phyloP scores from a whole-genome alignment of 23 tunicate genomes.

The Oikopleura albicans region DNA sequence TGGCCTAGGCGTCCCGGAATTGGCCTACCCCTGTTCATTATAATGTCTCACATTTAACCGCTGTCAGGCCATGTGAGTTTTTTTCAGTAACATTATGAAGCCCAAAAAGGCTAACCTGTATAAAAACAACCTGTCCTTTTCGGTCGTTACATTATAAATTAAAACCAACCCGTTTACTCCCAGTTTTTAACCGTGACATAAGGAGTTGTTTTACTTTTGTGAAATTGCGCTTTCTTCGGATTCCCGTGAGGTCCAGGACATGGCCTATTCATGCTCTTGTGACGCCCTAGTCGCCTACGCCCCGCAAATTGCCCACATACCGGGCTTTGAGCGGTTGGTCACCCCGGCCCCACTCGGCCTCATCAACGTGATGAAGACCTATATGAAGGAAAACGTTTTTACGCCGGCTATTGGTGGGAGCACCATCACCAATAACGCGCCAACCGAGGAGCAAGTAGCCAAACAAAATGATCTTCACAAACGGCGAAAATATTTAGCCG shows the following conservation, averaged over 20 bases:
- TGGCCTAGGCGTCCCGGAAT: no score
- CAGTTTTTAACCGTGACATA: no score
- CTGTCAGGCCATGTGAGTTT: no score
- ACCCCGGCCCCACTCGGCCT: not conserved
- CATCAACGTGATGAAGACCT: not conserved
- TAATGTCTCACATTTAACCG: no score
- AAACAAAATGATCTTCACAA: slow-evolving; percentile 67
- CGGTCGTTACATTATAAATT: no score
- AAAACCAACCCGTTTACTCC: no score
- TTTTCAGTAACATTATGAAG: no score
- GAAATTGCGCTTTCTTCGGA: not conserved
- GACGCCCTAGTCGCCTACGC: slow-evolving; percentile 57
- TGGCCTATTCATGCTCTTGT: slow-evolving; percentile 49
- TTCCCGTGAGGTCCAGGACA: slow-evolving; percentile 48
- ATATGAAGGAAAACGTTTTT: not conserved
- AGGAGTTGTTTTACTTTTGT: not conserved
- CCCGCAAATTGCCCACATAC: slow-evolving; percentile 48
- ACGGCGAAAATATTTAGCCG: slow-evolving; percentile 54
- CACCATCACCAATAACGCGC: not conserved
- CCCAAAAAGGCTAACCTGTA: no score
- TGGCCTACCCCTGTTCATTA: no score
- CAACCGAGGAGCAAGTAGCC: slow-evolving; percentile 69
- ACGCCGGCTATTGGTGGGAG: not conserved
- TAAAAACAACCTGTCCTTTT: no score
- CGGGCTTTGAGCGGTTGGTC: not conserved